phyloP scores from a whole-genome alignment of 2,797 vertebrate genomes.

The Sphenopsis melanotis region DNA sequence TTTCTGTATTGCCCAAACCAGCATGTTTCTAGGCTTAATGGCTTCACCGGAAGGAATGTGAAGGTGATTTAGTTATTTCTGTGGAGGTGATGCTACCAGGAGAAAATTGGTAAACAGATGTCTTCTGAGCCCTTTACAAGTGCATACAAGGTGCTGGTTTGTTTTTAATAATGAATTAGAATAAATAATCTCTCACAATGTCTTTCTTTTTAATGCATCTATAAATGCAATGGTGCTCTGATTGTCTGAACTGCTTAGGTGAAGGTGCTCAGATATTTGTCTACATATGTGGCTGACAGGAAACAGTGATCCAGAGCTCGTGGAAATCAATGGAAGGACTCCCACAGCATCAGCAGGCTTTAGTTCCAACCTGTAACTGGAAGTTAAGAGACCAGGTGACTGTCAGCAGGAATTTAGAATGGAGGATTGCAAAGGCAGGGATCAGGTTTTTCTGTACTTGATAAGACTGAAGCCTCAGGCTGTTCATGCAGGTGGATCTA shows the following conservation, averaged over 20 bases:
- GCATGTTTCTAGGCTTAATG: conserved; percentile 87
- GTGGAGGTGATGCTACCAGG: conserved; percentile 75
- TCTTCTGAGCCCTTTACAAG: conserved; percentile 70
- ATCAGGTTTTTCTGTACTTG: conserved; percentile 42
- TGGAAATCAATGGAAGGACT: conserved; percentile 50
- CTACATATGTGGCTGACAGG: neutral
- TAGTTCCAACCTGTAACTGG: conserved; percentile 25
- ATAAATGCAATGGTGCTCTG: neutral
- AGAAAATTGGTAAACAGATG: conserved; percentile 74
- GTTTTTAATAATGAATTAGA: conserved; percentile 37
- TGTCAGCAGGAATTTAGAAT: conserved; percentile 47
- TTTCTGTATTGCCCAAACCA: conserved; percentile 85
- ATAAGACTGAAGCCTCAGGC: conserved; percentile 35
- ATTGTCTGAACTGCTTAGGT: neutral
- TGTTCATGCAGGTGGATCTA: conserved; percentile 51
- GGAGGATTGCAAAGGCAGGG: conserved; percentile 24
- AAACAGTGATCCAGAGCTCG: neutral
- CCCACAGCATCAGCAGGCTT: conserved; percentile 22
- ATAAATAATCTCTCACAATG: conserved; percentile 70
- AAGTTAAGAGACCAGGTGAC: conserved; percentile 52
- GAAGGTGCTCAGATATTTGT: conserved; percentile 1
- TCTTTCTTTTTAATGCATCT: neutral
- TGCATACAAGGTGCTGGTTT: conserved; percentile 33
- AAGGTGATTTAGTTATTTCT: conserved; percentile 83
- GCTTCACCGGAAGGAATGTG: conserved; percentile 82